Percentiles rank a stretch among this genome's conserved stretches.
phyloP scores from a whole-genome alignment of 2,113 vertebrate genomes.

The Struthio camelus region DNA sequence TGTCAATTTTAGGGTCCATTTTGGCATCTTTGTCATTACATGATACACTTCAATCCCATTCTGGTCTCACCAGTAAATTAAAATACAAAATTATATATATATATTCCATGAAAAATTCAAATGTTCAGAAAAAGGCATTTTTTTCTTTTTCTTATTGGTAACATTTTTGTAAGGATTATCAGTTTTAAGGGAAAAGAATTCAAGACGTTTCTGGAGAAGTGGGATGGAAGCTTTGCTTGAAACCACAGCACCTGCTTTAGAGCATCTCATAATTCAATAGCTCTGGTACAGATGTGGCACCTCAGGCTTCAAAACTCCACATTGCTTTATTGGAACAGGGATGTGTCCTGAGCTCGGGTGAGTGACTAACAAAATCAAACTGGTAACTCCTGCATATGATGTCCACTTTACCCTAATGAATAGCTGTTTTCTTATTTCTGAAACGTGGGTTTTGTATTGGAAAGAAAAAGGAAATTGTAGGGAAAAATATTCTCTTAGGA shows the following conservation, averaged over 20 bases:
- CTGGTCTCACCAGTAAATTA: not conserved
- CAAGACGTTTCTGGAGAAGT: not conserved
- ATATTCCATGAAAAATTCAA: not conserved
- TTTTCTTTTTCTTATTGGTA: not conserved
- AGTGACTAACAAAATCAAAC: not conserved
- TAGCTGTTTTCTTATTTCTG: not conserved
- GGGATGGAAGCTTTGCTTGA: not conserved
- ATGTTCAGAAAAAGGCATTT: not conserved
- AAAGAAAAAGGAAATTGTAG: not conserved
- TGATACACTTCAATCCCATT: not conserved
- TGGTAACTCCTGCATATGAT: not conserved
- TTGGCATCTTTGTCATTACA: not conserved
- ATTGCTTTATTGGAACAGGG: not conserved
- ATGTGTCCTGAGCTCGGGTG: not conserved
- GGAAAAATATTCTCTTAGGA: not conserved
- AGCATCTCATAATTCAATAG: accelerated
- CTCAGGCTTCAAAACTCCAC: not conserved
- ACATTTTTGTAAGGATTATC: not conserved
- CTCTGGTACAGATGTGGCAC: not conserved
- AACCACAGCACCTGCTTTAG: not conserved
- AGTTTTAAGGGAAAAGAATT: not conserved
- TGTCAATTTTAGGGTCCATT: not conserved
- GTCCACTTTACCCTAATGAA: not conserved
- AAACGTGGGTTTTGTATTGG: not conserved
- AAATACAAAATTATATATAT: accelerated